Conservation (phyloP, 2,113 vertebrate genomes). For the Gasterosteus nipponicus region DNA sequence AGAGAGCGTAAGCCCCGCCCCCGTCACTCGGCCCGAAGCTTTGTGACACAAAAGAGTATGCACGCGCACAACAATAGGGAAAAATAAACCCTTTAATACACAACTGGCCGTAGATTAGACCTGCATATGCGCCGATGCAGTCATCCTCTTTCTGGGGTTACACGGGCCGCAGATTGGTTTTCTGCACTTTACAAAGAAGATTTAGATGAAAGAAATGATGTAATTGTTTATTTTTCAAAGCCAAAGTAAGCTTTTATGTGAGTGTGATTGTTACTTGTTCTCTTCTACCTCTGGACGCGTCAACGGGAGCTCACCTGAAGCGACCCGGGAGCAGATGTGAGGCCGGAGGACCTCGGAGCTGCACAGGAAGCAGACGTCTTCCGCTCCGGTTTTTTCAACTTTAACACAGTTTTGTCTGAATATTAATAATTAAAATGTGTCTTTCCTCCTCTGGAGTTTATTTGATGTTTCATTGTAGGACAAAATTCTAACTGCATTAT, state of each 20-base stretch:
- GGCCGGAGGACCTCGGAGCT: too few relatives aligned
- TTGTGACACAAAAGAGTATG: constrained; percentile 37
- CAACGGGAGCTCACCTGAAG: neutral
- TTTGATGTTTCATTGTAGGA: neutral
- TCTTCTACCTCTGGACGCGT: neutral
- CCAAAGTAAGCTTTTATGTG: constrained; percentile 1
- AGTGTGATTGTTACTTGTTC: constrained; percentile 42
- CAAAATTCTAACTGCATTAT: neutral
- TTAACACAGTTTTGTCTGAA: neutral
- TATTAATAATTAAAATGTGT: neutral
- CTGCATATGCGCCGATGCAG: constrained; percentile 56
- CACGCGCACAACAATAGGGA: constrained; percentile 33
- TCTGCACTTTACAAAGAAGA: constrained; percentile 59
- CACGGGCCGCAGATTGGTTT: constrained; percentile 60
- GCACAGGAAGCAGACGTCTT: neutral
- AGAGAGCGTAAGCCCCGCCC: constrained; percentile 49
- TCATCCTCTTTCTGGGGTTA: constrained; percentile 60
- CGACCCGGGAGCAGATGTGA: neutral
- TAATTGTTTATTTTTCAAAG: constrained; percentile 42
- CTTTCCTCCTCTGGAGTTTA: neutral
- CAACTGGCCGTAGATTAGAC: constrained; percentile 45
- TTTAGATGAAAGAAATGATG: constrained; percentile 53
- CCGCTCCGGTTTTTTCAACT: neutral
- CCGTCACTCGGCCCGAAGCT: constrained; percentile 60
- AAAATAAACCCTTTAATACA: constrained; percentile 63